Evolutionary conservation across 2,113 vertebrate genomes (phyloP).

Genomic region (Montifringilla adamsi): DNA sequence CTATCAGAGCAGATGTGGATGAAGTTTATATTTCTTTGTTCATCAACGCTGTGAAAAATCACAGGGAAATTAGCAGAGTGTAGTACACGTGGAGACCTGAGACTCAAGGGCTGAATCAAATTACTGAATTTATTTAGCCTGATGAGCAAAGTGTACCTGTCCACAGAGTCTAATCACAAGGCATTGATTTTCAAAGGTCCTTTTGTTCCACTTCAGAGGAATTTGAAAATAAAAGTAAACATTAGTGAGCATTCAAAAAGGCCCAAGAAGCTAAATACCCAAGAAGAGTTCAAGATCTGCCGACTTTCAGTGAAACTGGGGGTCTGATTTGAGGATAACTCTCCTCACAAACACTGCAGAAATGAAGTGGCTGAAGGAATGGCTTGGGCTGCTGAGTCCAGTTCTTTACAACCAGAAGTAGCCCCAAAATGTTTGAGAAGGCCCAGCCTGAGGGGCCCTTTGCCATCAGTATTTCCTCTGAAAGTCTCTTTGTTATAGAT

Average conservation of each 20-base stretch:
- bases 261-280: neutral
- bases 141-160: neutral
- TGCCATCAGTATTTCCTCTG: neutral
- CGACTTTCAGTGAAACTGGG: neutral
- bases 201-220: neutral
- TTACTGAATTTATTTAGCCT: neutral
- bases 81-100: neutral
- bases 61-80: neutral
- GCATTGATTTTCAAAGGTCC: neutral
- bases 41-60: neutral
- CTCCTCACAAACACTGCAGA: neutral
- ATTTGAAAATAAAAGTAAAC: neutral
- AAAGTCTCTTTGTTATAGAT: neutral
- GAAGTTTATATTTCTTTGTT: neutral
- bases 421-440: neutral
- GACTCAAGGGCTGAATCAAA: neutral
- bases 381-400: neutral
- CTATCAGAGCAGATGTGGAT: neutral
- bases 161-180: neutral
- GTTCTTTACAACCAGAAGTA: neutral
- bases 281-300: neutral
- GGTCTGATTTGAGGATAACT: neutral
- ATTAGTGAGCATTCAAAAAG: neutral
- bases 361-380: neutral
- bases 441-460: neutral